These are phyloP conservation scores for Cartodere bifasciata DNA, from an alignment of 2,888 invertebrate species.

Conservation along the genomic window DNA sequence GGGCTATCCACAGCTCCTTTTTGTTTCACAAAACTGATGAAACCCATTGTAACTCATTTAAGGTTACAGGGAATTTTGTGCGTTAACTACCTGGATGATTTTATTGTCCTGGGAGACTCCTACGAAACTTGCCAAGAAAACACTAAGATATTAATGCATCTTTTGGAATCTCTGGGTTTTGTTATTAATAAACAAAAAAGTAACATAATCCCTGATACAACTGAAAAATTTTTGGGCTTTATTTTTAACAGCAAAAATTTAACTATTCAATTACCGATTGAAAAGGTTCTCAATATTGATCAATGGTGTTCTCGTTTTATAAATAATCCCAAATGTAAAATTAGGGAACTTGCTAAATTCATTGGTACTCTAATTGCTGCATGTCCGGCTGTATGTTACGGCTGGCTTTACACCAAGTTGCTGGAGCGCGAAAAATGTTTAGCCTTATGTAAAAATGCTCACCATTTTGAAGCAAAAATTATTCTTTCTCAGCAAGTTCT, in stretches of 20 bases:
- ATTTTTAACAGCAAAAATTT: conserved; percentile 11
- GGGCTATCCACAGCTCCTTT: conserved; percentile 18
- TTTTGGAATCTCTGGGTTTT: conserved; percentile 14
- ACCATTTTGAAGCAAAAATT: too few species aligned
- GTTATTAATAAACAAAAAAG: conserved; percentile 15
- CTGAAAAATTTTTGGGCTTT: conserved; percentile 15
- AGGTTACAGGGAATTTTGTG: conserved; percentile 13
- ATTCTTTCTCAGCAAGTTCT: too few species aligned
- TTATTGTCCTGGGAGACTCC: conserved; percentile 13
- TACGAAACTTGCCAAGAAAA: conserved; percentile 7
- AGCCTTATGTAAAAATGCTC: too few species aligned
- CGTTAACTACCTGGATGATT: conserved; percentile 16
- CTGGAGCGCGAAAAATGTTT: conserved; percentile 12
- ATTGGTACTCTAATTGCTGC: conserved; percentile 12
- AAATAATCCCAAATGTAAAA: conserved; percentile 8
- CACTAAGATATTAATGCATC: background rate
- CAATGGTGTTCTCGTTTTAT: conserved; percentile 5
- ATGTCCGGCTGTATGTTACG: conserved; percentile 13
- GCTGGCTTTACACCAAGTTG: conserved; percentile 11
- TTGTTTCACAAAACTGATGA: conserved; percentile 21
- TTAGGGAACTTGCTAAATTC: conserved; percentile 9
- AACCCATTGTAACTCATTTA: conserved; percentile 13
- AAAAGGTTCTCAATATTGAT: too few species aligned
- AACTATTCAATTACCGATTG: conserved; percentile 7
- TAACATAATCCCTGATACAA: conserved; percentile 9